phyloP scores from a whole-genome alignment of 2,797 vertebrate species.

The Dicrostonyx torquatus region DNA sequence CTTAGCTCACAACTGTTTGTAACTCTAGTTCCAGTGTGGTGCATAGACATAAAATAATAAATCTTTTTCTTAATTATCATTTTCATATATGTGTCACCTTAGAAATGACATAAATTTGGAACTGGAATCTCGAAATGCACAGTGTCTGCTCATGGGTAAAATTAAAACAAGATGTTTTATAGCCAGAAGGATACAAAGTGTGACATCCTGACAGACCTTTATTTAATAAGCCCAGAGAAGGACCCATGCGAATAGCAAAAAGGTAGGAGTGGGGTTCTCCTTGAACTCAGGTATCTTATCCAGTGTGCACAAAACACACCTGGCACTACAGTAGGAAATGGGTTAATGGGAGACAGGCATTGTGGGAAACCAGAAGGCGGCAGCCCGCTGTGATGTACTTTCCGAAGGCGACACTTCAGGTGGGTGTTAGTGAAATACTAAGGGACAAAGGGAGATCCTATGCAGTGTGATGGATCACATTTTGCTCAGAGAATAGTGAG shows the following conservation, averaged over 20 bases:
- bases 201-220: neutral
- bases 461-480: neutral
- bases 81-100: constrained; percentile 11
- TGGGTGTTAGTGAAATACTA: neutral
- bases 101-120: constrained; percentile 42
- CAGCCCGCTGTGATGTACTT: neutral
- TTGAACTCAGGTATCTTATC: neutral
- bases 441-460: neutral
- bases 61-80: neutral
- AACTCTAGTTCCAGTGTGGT: neutral
- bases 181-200: constrained; percentile 27
- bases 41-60: neutral
- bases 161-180: constrained; percentile 35
- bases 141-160: neutral
- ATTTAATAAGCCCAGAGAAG: constrained; percentile 37
- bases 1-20: neutral
- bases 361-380: neutral
- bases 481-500: neutral
- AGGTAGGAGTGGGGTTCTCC: neutral
- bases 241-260: neutral
- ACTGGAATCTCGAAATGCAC: constrained; percentile 38
- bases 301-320: neutral
- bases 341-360: neutral
- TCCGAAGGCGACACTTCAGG: neutral
- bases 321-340: neutral